Percentiles rank a stretch among this genome's conserved stretches.
Evolutionary conservation across 2,888 invertebrate species (phyloP).

Genomic region (Bedellia somnulentella): DNA sequence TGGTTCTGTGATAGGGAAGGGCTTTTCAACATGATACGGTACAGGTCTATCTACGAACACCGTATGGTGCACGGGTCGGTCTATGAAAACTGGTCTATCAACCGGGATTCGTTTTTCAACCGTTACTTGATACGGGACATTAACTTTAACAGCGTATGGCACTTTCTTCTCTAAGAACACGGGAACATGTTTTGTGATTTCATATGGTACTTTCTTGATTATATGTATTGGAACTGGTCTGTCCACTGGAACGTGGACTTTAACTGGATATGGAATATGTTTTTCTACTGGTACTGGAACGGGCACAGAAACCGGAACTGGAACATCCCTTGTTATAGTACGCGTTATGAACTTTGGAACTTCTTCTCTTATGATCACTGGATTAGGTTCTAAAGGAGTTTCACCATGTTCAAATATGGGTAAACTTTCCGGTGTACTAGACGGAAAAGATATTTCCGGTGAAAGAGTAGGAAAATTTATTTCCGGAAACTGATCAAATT

Average conservation of each 20-base stretch:
- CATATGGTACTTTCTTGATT: conserved; percentile 53
- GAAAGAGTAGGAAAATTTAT: too few relatives aligned
- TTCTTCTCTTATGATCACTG: conserved; percentile 45
- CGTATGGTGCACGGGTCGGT: conserved; percentile 51
- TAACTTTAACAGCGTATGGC: conserved; percentile 54
- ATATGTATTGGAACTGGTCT: conserved; percentile 56
- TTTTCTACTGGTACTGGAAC: conserved; percentile 26
- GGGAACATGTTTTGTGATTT: conserved; percentile 46
- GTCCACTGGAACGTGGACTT: conserved; percentile 53
- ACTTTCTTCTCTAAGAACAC: conserved; percentile 50
- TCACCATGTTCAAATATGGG: conserved; percentile 10
- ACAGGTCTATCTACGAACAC: conserved; percentile 61
- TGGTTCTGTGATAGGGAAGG: conserved; percentile 28
- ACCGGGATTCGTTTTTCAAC: conserved; percentile 61
- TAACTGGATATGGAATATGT: conserved; percentile 49
- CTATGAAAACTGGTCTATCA: conserved; percentile 60
- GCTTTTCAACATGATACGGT: conserved; percentile 60
- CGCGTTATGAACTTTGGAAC: conserved; percentile 44
- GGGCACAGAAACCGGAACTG: conserved; percentile 18
- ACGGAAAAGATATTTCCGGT: too few relatives aligned
- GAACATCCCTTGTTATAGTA: conserved; percentile 34
- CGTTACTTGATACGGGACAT: conserved; percentile 61
- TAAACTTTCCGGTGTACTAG: too few relatives aligned
- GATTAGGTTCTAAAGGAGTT: conserved; percentile 41
- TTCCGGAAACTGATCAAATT: too few relatives aligned